These are phyloP conservation scores for Campylomormyrus numenius DNA, from an alignment of 2,113 vertebrate species.

Conservation along the genomic window DNA sequence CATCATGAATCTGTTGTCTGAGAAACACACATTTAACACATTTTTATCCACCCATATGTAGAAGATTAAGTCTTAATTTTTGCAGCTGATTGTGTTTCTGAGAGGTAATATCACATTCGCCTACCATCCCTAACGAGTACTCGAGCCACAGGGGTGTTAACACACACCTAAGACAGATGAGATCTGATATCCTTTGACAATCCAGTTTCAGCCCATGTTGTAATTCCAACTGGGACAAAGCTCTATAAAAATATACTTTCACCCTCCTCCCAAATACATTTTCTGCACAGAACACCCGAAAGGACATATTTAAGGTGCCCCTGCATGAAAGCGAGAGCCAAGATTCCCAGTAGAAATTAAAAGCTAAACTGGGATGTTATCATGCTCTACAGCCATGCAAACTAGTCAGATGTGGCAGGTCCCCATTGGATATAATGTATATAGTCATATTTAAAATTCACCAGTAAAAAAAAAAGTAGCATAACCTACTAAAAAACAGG, in stretches of 20 bases:
- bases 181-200: conserved; percentile 19
- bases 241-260: conserved; percentile 25
- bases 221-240: conserved; percentile 29
- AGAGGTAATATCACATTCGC: conserved; percentile 29
- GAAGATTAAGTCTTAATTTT: neutral
- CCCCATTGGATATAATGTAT: conserved; percentile 39
- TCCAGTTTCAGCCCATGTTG: conserved; percentile 12
- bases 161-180: conserved; percentile 22
- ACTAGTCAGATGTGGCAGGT: conserved; percentile 34
- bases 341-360: conserved; percentile 42
- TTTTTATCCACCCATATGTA: neutral
- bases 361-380: conserved; percentile 34
- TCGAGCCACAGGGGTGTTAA: conserved; percentile 41
- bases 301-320: conserved; percentile 20
- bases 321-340: conserved; percentile 7
- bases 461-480: conserved; percentile 20
- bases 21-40: neutral
- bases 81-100: conserved; percentile 17
- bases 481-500: conserved; percentile 17
- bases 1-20: neutral
- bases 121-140: conserved; percentile 33
- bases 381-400: conserved; percentile 29
- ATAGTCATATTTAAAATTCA: conserved; percentile 45
- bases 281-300: conserved; percentile 18
- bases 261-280: conserved; percentile 25